Percentiles rank a stretch among this genome's conserved stretches.
Evolutionary conservation across 2,888 invertebrate species (phyloP).

Genomic region (Caradrina kadenii): DNA sequence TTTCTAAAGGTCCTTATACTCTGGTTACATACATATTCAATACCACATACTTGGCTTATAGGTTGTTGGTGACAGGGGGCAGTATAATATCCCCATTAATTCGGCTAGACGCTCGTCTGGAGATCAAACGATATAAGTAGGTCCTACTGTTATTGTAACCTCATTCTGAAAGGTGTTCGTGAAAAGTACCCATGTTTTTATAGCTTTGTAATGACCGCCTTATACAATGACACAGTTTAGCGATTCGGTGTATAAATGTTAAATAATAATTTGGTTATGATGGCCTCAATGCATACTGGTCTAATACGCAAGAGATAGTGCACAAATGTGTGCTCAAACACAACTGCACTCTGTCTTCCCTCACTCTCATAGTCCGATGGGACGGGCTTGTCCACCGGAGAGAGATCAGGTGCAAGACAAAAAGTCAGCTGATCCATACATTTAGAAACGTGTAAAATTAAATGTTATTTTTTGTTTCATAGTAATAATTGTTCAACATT

Average conservation of each 20-base stretch:
- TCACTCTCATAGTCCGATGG: too few species aligned
- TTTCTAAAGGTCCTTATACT: background rate
- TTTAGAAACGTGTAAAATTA: too few species aligned
- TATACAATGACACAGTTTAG: background rate
- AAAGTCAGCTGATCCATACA: too few species aligned
- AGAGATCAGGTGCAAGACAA: too few species aligned
- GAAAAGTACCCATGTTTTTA: conserved; percentile 18
- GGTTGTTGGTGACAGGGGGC: conserved; percentile 1
- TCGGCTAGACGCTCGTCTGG: conserved; percentile 49
- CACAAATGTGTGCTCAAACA: too few species aligned
- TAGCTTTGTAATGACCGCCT: conserved; percentile 17
- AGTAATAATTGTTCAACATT: too few species aligned
- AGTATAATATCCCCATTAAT: conserved; percentile 40
- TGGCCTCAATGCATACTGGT: too few species aligned
- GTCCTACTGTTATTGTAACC: conserved; percentile 47
- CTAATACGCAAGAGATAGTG: too few species aligned
- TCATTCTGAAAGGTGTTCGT: conserved; percentile 30
- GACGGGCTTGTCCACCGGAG: too few species aligned
- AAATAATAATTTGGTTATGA: too few species aligned
- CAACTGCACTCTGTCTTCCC: too few species aligned
- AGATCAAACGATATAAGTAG: conserved; percentile 51
- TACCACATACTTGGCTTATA: conserved; percentile 6
- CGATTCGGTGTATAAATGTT: background rate
- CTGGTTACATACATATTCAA: conserved; percentile 11
- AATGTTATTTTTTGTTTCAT: too few species aligned